These are phyloP conservation scores for Hetaerina titia DNA, from an alignment of 2,888 invertebrate species.

Conservation along the genomic window DNA sequence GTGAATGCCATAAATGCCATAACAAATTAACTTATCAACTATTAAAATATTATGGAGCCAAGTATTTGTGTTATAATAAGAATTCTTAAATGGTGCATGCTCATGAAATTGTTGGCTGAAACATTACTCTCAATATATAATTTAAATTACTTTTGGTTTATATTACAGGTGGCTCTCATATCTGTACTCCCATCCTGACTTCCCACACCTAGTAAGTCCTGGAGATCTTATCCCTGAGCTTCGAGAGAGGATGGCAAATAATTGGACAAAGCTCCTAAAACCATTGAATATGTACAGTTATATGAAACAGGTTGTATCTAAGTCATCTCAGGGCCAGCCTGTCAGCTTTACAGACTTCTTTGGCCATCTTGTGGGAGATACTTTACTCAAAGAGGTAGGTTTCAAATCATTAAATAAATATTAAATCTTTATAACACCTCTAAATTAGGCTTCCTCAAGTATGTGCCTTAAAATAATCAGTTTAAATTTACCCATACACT, in stretches of 20 bases:
- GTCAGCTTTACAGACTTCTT: constrained; percentile 78
- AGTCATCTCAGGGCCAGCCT: constrained; percentile 76
- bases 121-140: too few relatives aligned
- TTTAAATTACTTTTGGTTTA: too few relatives aligned
- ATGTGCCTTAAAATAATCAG: too few relatives aligned
- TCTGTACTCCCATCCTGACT: constrained; percentile 76
- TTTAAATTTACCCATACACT: too few relatives aligned
- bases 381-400: constrained; percentile 76
- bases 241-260: constrained; percentile 75
- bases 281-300: constrained; percentile 71
- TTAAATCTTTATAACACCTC: background rate
- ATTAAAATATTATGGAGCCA: too few relatives aligned
- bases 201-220: constrained; percentile 74
- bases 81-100: too few relatives aligned
- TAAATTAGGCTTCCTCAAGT: too few relatives aligned
- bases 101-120: too few relatives aligned
- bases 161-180: constrained; percentile 76
- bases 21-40: too few relatives aligned
- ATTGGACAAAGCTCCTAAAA: constrained; percentile 74
- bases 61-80: too few relatives aligned
- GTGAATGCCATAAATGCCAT: too few relatives aligned
- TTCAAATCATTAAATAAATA: background rate
- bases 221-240: constrained; percentile 75
- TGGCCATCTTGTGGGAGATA: constrained; percentile 77
- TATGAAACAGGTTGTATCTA: constrained; percentile 70